Evolutionary conservation across 2,797 vertebrate species (phyloP).

Genomic region (Pangasius larnaudii): DNA sequence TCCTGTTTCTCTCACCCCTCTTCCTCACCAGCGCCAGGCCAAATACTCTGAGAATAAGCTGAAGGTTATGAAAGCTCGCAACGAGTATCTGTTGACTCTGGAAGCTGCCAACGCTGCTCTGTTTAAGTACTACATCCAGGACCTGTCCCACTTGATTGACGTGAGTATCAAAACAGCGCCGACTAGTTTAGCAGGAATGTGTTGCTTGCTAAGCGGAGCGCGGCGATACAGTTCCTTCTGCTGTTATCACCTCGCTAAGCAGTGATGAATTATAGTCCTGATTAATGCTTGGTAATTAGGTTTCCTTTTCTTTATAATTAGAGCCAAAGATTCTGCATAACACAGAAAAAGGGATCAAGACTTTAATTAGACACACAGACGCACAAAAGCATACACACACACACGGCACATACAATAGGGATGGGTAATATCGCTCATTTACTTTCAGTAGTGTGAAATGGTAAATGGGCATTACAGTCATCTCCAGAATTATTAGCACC

Average conservation of each 20-base stretch:
- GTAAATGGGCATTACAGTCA: neutral
- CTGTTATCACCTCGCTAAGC: slow-evolving; percentile 29
- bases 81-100: slow-evolving; percentile 95
- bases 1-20: neutral
- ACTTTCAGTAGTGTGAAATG: neutral
- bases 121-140: slow-evolving; percentile 98
- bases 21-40: slow-evolving; percentile 86
- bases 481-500: neutral
- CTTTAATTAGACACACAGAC: slow-evolving; percentile 46
- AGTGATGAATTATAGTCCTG: slow-evolving; percentile 38
- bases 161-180: slow-evolving; percentile 79
- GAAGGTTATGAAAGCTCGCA: slow-evolving; percentile 96
- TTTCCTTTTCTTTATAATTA: slow-evolving; percentile 48
- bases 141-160: slow-evolving; percentile 96
- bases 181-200: slow-evolving; percentile 5
- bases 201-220: neutral
- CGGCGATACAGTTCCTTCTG: slow-evolving; percentile 21
- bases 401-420: neutral
- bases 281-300: slow-evolving; percentile 52
- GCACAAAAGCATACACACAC: neutral
- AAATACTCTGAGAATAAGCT: slow-evolving; percentile 99
- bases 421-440: neutral
- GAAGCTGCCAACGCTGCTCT: slow-evolving; percentile 97
- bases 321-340: slow-evolving; percentile 36
- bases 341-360: slow-evolving; percentile 33